Evolutionary conservation across 2,888 invertebrate genomes (phyloP).

Genomic region (Tupiocoris notatus): DNA sequence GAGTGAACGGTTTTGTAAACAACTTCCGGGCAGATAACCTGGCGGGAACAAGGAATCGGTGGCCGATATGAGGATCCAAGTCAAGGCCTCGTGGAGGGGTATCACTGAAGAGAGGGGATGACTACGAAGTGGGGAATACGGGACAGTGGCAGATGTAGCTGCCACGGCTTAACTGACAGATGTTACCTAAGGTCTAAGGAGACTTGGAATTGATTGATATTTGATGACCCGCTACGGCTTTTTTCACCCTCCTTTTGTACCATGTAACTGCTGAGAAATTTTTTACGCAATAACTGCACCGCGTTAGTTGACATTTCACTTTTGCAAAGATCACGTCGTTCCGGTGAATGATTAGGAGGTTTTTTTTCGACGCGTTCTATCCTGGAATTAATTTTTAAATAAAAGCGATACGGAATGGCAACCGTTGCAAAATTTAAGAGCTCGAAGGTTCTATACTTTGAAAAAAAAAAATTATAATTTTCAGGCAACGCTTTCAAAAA

Average conservation of each 20-base stretch:
- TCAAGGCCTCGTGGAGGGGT: not conserved
- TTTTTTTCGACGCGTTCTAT: no score
- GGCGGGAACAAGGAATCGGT: not conserved
- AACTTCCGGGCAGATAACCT: not conserved
- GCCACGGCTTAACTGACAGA: not conserved
- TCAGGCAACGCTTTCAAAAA: no score
- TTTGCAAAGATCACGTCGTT: not conserved
- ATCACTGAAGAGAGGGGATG: not conserved
- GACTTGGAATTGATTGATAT: slow-evolving; percentile 26
- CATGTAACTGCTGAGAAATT: not conserved
- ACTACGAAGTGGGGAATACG: not conserved
- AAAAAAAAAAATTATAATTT: no score
- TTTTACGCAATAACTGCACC: not conserved
- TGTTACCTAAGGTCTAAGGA: slow-evolving; percentile 16
- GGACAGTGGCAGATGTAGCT: slow-evolving; percentile 15
- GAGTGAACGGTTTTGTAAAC: not conserved
- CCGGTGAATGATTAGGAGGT: not conserved
- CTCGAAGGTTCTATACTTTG: no score
- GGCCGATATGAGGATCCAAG: not conserved
- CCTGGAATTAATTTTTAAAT: no score
- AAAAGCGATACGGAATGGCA: no score
- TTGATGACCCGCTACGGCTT: slow-evolving; percentile 11
- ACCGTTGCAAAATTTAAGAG: no score
- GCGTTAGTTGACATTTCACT: not conserved
- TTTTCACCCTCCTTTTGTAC: not conserved